Conservation (phyloP, 1,140 invertebrate species). For the Choristoneura fumiferana region DNA sequence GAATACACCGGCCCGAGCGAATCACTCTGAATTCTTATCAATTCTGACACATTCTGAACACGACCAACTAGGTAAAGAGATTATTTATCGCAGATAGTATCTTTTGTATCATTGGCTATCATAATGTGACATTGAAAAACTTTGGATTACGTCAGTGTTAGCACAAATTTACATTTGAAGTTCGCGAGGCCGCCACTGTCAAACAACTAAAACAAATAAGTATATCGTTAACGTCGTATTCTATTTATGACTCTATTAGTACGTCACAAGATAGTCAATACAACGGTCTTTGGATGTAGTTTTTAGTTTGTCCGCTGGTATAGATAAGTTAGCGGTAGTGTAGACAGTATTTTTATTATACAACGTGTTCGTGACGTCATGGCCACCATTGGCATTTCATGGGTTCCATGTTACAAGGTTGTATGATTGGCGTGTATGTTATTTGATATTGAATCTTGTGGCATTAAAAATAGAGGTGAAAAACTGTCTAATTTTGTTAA, state of each 20-base stretch:
- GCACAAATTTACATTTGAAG: no score
- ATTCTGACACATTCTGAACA: constrained; percentile 1
- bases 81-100: not conserved
- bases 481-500: no score
- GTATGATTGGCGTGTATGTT: no score
- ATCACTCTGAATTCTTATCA: constrained; percentile 11
- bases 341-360: constrained; percentile 9
- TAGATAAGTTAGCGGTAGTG: constrained; percentile 7
- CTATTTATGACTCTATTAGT: no score
- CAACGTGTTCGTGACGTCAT: constrained; percentile 7
- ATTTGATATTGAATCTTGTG: no score
- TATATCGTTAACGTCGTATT: no score
- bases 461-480: no score
- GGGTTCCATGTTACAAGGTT: no score
- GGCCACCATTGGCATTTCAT: not conserved
- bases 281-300: not conserved
- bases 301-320: not conserved
- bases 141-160: not conserved
- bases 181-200: no score
- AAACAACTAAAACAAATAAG: no score
- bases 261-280: no score
- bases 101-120: constrained; percentile 5
- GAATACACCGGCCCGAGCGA: not conserved
- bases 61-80: not conserved
- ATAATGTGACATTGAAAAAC: constrained; percentile 11